phyloP scores from a whole-genome alignment of 2,888 invertebrate genomes.

The Mimas tiliae region DNA sequence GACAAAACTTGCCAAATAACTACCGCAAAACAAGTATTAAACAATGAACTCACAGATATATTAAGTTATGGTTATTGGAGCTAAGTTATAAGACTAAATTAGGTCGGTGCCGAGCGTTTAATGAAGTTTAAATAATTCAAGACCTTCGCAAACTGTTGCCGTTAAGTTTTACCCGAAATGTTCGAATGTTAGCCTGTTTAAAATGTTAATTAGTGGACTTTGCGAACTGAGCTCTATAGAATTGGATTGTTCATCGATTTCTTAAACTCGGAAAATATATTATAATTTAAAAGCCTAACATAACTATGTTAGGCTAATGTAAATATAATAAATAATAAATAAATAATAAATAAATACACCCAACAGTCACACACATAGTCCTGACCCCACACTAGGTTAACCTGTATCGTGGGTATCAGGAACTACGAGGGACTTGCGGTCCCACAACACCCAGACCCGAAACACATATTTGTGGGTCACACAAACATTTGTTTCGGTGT shows the following conservation, averaged over 20 bases:
- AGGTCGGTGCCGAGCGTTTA: constrained; percentile 23
- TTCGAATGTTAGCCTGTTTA: constrained; percentile 32
- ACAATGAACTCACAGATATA: constrained; percentile 13
- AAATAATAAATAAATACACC: no score
- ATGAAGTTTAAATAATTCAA: constrained; percentile 33
- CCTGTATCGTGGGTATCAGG: no score
- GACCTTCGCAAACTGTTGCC: constrained; percentile 28
- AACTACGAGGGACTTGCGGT: no score
- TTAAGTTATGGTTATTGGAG: constrained; percentile 21
- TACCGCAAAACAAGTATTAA: background rate
- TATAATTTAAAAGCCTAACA: no score
- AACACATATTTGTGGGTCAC: no score
- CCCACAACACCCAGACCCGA: no score
- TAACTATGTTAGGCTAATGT: no score
- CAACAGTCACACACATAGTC: no score
- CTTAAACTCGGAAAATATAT: background rate
- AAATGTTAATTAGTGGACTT: constrained; percentile 35
- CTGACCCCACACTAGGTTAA: no score
- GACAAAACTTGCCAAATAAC: background rate
- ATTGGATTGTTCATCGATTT: constrained; percentile 4
- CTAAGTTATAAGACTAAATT: constrained; percentile 24
- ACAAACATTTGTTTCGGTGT: no score
- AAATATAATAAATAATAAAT: no score
- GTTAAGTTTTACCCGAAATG: constrained; percentile 23
- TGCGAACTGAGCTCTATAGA: background rate